Evolutionary conservation across 2,888 invertebrate species (phyloP).

Genomic region (Caenorhabditis sp.): DNA sequence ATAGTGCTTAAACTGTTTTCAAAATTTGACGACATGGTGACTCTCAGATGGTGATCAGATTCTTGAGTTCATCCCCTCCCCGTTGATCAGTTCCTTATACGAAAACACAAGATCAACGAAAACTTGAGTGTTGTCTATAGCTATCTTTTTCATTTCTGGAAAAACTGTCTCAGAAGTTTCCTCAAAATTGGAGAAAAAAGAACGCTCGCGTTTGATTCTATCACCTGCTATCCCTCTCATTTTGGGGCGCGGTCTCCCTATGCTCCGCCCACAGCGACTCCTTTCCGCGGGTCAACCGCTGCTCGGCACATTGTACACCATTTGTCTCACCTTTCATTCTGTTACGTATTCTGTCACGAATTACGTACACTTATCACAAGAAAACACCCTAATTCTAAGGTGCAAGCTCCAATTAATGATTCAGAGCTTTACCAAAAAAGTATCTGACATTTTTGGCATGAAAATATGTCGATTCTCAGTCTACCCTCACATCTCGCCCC

Average conservation of each 20-base stretch:
- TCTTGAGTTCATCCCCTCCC: slow-evolving; percentile 34
- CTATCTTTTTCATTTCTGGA: neutral
- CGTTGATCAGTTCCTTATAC: slow-evolving; percentile 11
- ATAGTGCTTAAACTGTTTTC: slow-evolving; percentile 55
- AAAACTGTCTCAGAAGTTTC: neutral
- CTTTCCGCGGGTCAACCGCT: slow-evolving; percentile 36
- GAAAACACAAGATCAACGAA: slow-evolving; percentile 1
- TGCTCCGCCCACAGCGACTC: slow-evolving; percentile 22
- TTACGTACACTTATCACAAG: slow-evolving; percentile 41
- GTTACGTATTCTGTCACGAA: slow-evolving; percentile 19
- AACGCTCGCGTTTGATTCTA: slow-evolving; percentile 1
- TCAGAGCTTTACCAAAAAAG: slow-evolving; percentile 37
- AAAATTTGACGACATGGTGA: slow-evolving; percentile 20
- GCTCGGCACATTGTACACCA: neutral
- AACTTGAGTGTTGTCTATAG: neutral
- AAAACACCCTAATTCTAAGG: slow-evolving; percentile 13
- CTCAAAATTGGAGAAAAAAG: neutral
- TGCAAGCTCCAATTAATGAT: slow-evolving; percentile 28
- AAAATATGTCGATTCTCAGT: slow-evolving; percentile 21
- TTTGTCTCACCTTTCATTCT: neutral
- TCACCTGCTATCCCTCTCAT: slow-evolving; percentile 30
- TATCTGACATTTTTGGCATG: slow-evolving; percentile 38
- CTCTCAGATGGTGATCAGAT: too few species aligned
- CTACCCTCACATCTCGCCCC: neutral
- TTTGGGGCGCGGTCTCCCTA: slow-evolving; percentile 40